A percentile compares a stretch with the other conserved stretches of the same genome.
Evolutionary conservation across 2,797 vertebrate genomes (phyloP).

Genomic region (Eurystomus glaucurus): DNA sequence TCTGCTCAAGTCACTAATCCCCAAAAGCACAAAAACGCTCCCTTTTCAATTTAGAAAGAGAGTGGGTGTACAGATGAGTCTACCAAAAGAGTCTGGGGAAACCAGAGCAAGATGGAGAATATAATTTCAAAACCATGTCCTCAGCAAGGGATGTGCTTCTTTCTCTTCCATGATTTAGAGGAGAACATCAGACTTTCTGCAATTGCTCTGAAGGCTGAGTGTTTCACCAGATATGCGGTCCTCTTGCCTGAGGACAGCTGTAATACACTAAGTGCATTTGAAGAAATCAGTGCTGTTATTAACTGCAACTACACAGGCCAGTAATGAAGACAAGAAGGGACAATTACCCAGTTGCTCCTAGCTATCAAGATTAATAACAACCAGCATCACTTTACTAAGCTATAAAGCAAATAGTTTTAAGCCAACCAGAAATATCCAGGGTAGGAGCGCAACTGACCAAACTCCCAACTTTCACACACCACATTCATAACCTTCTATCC

Average conservation of each 20-base stretch:
- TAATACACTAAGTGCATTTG: background rate
- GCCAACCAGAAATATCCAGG: background rate
- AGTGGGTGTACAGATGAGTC: background rate
- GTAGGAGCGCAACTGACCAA: background rate
- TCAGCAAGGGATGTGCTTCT: background rate
- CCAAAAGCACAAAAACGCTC: slow-evolving; percentile 12
- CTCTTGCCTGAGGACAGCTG: background rate
- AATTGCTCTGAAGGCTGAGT: background rate
- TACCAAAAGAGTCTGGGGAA: background rate
- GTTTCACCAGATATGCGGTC: background rate
- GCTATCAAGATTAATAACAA: background rate
- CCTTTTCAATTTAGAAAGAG: slow-evolving; percentile 19
- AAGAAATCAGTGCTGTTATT: slow-evolving; percentile 22
- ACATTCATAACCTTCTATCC: background rate
- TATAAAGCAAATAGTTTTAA: background rate
- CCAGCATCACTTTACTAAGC: background rate
- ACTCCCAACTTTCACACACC: background rate
- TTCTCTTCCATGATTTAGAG: background rate
- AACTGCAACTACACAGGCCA: background rate
- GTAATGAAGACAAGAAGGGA: slow-evolving; percentile 19
- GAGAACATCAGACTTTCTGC: background rate
- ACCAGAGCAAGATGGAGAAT: background rate
- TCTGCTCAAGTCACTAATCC: slow-evolving; percentile 38
- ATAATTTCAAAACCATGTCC: background rate
- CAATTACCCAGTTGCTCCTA: background rate